Evolutionary conservation across 2,797 vertebrate genomes (phyloP), one percentile per base, ranked within the genome.

Genomic region (Morus bassanus): DNA sequence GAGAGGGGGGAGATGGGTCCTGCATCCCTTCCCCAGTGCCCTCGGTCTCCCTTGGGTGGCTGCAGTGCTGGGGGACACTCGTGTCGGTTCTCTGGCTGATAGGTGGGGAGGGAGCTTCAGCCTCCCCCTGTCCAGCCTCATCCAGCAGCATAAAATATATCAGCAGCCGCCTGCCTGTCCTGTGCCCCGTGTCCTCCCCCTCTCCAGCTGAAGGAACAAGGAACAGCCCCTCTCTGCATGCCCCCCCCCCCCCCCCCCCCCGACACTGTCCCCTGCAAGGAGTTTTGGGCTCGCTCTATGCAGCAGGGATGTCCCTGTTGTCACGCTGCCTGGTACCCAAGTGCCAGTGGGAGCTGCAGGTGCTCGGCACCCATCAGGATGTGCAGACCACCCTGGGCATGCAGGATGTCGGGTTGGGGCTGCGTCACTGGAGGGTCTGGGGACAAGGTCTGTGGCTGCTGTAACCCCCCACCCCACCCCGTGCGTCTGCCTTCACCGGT

Each of bases 111-210:
- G 39, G 33, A 77, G 25, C 79, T 51, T 68, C 18, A 7, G 51
- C 76, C 35, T 80, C 76, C 28, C 57, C 37, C 70, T 73, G 18
- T 39, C 50, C 69, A 92, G 72, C 57, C 82, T n/a, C 78, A 67
- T 74, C 61, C 83, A 56, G 86, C 91, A 78, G 56, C 82, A 43
- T 43, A 96, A 96, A 85, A 91, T 79, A 84, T 9, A 18, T n/a
- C 54, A 53, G 46, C 11, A 8, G 10, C 77, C 0, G 0, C 31
- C 37, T 2, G 5, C 33, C 43, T 85, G 37, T 30, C 22, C 24
- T 56, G 51, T 37, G 39, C 74, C 45, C 35, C 5, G 3, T 1
- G 0, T 63, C 39, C 43, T n/a, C 25, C 31, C 1, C 0, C 18
- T 19, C 30, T 35, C 25, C 67, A 39, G 51, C 37, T 2, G 2